Base-by-base conservation (phyloP, 2,888 invertebrate species). In the Andrena hattorfiana region DNA sequence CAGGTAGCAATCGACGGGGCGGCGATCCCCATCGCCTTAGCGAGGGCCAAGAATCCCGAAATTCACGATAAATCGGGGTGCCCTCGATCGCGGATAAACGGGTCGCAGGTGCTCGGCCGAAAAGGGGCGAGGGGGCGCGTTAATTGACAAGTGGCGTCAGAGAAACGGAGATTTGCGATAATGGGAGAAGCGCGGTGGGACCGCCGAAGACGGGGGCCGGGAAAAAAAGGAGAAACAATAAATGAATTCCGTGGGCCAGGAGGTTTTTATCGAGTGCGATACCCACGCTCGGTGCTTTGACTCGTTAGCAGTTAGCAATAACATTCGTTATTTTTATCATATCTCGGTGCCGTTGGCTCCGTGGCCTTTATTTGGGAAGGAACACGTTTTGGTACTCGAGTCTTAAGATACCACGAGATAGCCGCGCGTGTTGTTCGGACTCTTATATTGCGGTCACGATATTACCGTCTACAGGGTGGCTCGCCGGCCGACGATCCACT, bases 361-460 rank as follows among this genome's bases (percentile, higher is more conserved):
- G 89, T 89, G 87, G 90, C 91, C 90, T 93, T 91, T 92, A 92
- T 92, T 92, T 91, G 92, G 89, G 87, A 87, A 86, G 90, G 90
- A 92, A 93, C 93, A 93, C 92, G 93, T 93, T 93, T 93, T 92
- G 91, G 92, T 93, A 93, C 93, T 93, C 90, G 92, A 89, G 90
- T 89, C 91, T 89, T 83, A 85, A 92, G 93, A 93, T 93, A 93
- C 85, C 90, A 73, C 80, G 78, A 90, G 92, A 92, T 92, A 92
- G 89, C 89, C 84, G 75, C 77, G 84, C 84, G 81, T 84, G 85
- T 87, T 88, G 86, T 83, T 76, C 84, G 86, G 81, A 89, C 89
- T 89, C 87, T 88, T 89, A 89, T 90, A 87, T 85, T 84, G 84
- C 83, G 81, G 77, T 74, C 86, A 73, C 87, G 86, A 86, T 91